Evolutionary conservation across 2,113 vertebrate species (phyloP), one percentile per base, ranked within the genome.

Genomic region (Mystacornis crossleyi): DNA sequence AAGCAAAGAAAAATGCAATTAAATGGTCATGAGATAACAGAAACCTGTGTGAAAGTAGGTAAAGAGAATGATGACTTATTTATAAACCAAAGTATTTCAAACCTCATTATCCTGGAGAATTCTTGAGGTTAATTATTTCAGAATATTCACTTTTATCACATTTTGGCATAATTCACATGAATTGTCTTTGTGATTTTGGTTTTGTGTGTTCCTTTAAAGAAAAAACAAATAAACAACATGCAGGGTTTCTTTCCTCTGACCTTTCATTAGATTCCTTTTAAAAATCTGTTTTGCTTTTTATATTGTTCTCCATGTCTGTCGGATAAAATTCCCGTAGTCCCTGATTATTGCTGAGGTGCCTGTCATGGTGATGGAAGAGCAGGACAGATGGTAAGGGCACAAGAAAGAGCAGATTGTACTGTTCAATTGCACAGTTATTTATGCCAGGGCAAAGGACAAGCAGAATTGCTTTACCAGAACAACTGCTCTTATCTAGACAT

Each of bases 391-490:
- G 70, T 26, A 31, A 80, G 81, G 81, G 61, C 51, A 91, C 62
- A 75, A 66, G 66, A 89, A 65, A 64, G 74, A 83, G 54, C 62
- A 87, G 86, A 81, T 80, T 82, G 54, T 65, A 5, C 89, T 48
- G n/a, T 71, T 64, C 51, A 14, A 89, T 57, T 93, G 78, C 31
- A 36, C 26, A 58, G 61, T 89, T 79, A 72, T 85, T 87, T 84
- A 57, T 78, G 58, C 55, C 69, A 84, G 78, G 89, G 81, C 61
- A 72, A 80, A 96, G 84, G 81, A 79, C 25, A 40, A 7, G 2
- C 43, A 69, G 70, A 48, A 77, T 74, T 86, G 74, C 79, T 86
- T 86, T 93, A 92, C 50, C 67, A 86, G 80, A 95, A 69, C 77
- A 91, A 72, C 62, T 55, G 70, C 74, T 86, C 72, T 82, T 93